Base-by-base conservation (phyloP, 1,140 invertebrate species). In the Achatina immaculata region DNA sequence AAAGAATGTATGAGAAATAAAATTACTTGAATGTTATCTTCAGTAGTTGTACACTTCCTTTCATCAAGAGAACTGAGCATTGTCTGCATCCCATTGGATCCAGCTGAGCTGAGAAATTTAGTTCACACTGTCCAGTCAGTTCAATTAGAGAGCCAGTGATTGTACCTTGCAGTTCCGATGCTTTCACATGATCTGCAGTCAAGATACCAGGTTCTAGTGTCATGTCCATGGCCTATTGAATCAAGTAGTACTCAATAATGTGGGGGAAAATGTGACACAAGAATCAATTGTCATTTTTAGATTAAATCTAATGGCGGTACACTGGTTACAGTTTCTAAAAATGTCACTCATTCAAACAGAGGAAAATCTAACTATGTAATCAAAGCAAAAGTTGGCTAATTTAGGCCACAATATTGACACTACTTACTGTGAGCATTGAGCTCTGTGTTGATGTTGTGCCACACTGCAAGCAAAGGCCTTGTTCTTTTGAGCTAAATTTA, bases 21-120 rank as follows among this genome's bases (percentile, higher is more conserved):
- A 7, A 16, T 1, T 34, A 77, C 74, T 24, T 58, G 19, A 77
- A 77, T 21, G 21, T 34, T 16, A 78, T 66, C 40, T 28, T 68
- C 21, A 78, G 28, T 21, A 78, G 76, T 31, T 68, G 9, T 0
- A 78, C 62, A 62, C n/a, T 78, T 24, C 76, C 76, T 45, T 69
- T 34, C 9, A 78, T 28, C 62, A 78, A 34, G 0, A 68, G 24
- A n/a, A 78, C 65, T 38, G 58, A 78, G 28, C 62, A 78, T 6
- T 68, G 40, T 1, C 31, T 62, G 62, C 76, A 68, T 40, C 76
- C 76, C 4, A 78, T 31, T 16, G 76, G 76, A 31, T 78, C 76
- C 24, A 78, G 28, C 0, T 43, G 14, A 2, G 76, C 76, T 28
- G 38, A 14, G n/a, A 78, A 43, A 38, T 24, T 78, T 6, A 78